Conservation (phyloP, 2,797 vertebrate species). For the Anguilla pacifica region DNA sequence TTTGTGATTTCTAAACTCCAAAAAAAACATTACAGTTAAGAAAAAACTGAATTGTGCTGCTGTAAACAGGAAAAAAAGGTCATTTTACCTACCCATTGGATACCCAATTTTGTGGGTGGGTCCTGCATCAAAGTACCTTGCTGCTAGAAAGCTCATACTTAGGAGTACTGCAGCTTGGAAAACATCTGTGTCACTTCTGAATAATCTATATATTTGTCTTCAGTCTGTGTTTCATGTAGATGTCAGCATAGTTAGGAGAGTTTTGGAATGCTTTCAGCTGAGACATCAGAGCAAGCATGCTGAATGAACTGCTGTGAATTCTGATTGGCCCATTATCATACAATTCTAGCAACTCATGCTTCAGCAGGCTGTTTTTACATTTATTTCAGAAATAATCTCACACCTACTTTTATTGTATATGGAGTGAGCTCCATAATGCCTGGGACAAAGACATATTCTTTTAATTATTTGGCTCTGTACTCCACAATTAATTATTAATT, state of each 20-base stretch:
- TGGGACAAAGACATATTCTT: too few relatives aligned
- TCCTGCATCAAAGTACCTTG: background rate
- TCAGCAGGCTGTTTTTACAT: background rate
- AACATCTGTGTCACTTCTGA: slow-evolving; percentile 6
- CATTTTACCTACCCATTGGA: background rate
- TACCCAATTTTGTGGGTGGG: background rate
- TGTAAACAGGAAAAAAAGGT: background rate
- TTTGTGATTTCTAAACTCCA: background rate
- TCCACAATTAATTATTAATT: too few relatives aligned
- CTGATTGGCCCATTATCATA: background rate
- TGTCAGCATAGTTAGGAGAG: background rate
- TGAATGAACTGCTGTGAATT: slow-evolving; percentile 9
- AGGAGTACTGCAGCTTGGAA: background rate
- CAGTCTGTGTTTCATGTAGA: background rate
- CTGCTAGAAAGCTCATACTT: background rate
- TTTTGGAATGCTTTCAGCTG: background rate
- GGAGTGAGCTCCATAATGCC: too few relatives aligned
- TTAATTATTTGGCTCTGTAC: too few relatives aligned
- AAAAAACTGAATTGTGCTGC: background rate
- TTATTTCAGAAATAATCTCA: background rate
- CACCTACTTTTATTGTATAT: background rate
- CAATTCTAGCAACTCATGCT: background rate
- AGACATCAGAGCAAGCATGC: background rate
- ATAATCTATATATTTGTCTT: background rate
- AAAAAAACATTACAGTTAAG: background rate